Evolutionary conservation across 1,140 invertebrate genomes (phyloP).

Genomic region (Kradibia gibbosae): DNA sequence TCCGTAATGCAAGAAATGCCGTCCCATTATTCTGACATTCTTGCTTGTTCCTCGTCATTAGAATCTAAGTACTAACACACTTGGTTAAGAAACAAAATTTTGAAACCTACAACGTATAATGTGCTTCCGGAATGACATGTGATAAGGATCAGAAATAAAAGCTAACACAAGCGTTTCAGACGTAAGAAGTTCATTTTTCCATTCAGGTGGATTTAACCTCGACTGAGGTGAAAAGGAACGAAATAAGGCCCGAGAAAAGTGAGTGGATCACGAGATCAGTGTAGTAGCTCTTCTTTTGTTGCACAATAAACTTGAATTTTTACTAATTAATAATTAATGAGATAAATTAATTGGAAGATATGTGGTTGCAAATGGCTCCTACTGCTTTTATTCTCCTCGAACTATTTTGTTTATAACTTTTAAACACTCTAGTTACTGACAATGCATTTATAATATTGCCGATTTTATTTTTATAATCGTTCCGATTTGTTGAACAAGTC

Average conservation of each 20-base stretch:
- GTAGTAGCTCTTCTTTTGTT: constrained; percentile 3
- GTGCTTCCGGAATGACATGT: not conserved
- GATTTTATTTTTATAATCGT: not conserved
- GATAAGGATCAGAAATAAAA: constrained; percentile 26
- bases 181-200: not conserved
- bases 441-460: not conserved
- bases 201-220: constrained; percentile 23
- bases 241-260: not conserved
- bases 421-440: not conserved
- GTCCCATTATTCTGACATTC: not conserved
- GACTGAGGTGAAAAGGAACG: not conserved
- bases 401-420: not conserved
- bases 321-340: constrained; percentile 16
- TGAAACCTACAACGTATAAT: not conserved
- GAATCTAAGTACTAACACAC: not conserved
- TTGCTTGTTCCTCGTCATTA: not conserved
- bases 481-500: not conserved
- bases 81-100: constrained; percentile 5
- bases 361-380: not conserved
- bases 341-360: constrained; percentile 8
- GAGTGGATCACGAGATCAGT: not conserved
- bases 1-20: not conserved
- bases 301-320: constrained; percentile 26
- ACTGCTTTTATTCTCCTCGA: not conserved
- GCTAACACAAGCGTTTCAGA: not conserved